Conservation (phyloP, 2,113 vertebrate species). For the Mandrillus leucophaeus region DNA sequence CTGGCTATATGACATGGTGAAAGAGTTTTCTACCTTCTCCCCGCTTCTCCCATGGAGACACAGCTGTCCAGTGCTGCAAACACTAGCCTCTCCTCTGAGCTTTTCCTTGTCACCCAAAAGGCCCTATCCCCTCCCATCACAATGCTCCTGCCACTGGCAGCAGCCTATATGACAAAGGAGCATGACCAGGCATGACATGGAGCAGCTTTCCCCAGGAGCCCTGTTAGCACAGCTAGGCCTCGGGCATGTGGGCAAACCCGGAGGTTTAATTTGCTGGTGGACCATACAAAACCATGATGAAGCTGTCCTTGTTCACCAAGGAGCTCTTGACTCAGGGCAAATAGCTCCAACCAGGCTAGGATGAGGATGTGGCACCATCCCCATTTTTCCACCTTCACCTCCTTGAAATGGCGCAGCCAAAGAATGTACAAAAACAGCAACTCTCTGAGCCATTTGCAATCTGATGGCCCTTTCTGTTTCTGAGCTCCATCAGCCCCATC, state of each 20-base stretch:
- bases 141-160: conserved; percentile 61
- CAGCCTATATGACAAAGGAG: conserved; percentile 47
- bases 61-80: neutral
- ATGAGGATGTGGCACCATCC: neutral
- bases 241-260: conserved; percentile 47
- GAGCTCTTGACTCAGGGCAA: neutral
- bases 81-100: neutral
- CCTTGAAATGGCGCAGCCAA: neutral
- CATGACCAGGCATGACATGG: neutral
- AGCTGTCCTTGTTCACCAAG: neutral
- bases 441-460: neutral
- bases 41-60: neutral
- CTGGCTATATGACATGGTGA: fast-evolving
- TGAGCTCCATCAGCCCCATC: neutral
- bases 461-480: neutral
- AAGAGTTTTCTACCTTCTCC: neutral
- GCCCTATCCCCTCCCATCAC: conserved; percentile 59
- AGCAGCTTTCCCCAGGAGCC: conserved; percentile 56
- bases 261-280: conserved; percentile 55
- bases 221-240: conserved; percentile 31
- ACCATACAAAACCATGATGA: neutral
- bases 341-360: neutral
- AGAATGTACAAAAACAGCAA: neutral
- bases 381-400: neutral
- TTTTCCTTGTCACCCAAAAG: conserved; percentile 34